Evolutionary conservation across 2,113 vertebrate genomes (phyloP).

Genomic region (Pygoscelis adeliae): DNA sequence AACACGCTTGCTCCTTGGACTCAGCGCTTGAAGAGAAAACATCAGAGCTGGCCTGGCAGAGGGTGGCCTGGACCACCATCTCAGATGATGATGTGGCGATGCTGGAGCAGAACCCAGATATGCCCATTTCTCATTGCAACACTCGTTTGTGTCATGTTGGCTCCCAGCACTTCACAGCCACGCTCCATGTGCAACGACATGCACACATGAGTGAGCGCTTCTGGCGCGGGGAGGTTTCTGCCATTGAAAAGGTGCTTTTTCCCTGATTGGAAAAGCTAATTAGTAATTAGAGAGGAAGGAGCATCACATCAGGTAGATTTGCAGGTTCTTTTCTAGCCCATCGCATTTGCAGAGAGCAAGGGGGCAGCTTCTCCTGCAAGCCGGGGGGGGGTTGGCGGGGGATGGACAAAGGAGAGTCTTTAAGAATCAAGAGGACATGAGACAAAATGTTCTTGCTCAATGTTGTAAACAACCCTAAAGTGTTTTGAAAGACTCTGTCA

Average conservation of each 20-base stretch:
- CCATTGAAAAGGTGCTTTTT: not conserved
- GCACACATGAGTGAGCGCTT: fast-evolving
- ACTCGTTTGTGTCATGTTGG: fast-evolving
- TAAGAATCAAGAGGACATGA: constrained; percentile 58
- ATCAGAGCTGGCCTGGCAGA: not conserved
- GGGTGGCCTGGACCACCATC: not conserved
- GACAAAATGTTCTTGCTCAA: constrained; percentile 70
- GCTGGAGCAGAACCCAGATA: not conserved
- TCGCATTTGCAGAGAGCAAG: not conserved
- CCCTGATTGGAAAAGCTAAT: not conserved
- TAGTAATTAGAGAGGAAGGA: not conserved
- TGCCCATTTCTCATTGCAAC: not conserved
- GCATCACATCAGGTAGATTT: not conserved
- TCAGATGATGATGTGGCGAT: not conserved
- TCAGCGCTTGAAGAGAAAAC: not conserved
- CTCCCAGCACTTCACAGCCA: not conserved
- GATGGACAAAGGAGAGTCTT: not conserved
- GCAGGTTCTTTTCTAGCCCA: not conserved
- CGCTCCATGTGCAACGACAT: fast-evolving
- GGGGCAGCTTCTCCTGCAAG: not conserved
- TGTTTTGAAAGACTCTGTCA: constrained; percentile 71
- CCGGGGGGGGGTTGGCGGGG: fast-evolving
- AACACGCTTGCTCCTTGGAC: not conserved
- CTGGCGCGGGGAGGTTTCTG: fast-evolving
- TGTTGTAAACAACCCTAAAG: constrained; percentile 72